phyloP scores from a whole-genome alignment of 2,113 vertebrate genomes.

The Gulo gulo region DNA sequence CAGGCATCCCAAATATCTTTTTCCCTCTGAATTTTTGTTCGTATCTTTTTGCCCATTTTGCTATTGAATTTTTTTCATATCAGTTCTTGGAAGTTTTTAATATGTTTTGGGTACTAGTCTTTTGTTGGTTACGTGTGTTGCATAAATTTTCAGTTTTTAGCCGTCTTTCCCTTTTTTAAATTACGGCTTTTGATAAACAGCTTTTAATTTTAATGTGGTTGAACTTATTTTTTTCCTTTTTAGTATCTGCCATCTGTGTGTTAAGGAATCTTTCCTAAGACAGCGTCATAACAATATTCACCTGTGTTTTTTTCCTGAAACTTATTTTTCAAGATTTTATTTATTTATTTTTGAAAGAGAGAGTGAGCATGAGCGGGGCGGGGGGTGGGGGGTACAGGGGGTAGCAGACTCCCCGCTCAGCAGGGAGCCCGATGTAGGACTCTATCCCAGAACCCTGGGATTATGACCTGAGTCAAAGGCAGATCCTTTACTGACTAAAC shows the following conservation, averaged over 20 bases:
- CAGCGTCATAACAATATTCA: background rate
- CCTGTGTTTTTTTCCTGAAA: background rate
- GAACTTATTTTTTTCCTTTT: background rate
- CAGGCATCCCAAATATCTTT: background rate
- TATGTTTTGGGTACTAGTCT: background rate
- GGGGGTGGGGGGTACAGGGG: no score
- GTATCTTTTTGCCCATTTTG: background rate
- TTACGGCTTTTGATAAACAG: background rate
- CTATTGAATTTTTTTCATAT: background rate
- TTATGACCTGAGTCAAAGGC: no score
- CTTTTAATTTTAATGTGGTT: background rate
- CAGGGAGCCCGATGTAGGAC: no score
- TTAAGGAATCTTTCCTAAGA: background rate
- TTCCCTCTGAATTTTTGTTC: background rate
- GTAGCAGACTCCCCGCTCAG: no score
- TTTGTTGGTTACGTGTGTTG: background rate
- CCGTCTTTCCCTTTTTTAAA: background rate
- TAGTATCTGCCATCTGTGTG: background rate
- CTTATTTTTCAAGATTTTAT: no score
- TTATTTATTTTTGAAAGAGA: no score
- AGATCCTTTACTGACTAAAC: no score
- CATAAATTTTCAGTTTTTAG: background rate
- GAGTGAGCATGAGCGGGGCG: no score
- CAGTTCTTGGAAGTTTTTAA: background rate
- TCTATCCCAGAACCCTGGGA: no score